These are phyloP conservation scores for Synodontis membranacea DNA, from an alignment of 2,113 vertebrate genomes.

Conservation along the genomic window DNA sequence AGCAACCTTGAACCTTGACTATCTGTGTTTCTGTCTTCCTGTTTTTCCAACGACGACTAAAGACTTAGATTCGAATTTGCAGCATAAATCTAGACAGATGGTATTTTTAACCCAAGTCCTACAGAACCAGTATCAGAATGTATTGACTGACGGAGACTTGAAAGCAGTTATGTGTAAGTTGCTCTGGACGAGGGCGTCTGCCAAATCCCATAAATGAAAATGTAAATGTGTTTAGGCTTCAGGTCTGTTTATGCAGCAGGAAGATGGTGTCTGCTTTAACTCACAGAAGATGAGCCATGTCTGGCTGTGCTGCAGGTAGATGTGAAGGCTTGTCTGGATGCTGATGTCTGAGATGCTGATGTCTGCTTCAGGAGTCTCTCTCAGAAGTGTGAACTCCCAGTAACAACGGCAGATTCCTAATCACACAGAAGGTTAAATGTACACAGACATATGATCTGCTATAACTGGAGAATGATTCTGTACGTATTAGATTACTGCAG, in stretches of 20 bases:
- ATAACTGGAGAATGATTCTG: background rate
- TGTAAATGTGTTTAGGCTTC: background rate
- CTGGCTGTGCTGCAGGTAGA: conserved; percentile 84
- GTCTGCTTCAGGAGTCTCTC: conserved; percentile 71
- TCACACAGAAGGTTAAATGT: conserved; percentile 2
- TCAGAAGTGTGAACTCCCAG: conserved; percentile 72
- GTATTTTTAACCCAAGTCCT: too few relatives aligned
- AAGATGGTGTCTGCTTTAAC: conserved; percentile 26
- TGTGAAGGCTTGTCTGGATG: conserved; percentile 81
- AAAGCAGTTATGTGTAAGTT: too few relatives aligned
- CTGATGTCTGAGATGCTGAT: conserved; percentile 79
- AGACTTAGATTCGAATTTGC: too few relatives aligned
- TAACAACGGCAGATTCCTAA: conserved; percentile 86
- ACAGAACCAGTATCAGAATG: too few relatives aligned
- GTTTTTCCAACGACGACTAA: too few relatives aligned
- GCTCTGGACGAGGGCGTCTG: too few relatives aligned
- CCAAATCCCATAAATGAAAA: too few relatives aligned
- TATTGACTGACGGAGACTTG: too few relatives aligned
- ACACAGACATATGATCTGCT: background rate
- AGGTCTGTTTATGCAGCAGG: background rate
- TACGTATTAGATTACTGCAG: background rate
- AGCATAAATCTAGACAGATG: too few relatives aligned
- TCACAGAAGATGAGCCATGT: conserved; percentile 86
- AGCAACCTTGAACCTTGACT: too few relatives aligned
- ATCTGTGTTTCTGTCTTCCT: too few relatives aligned